Evolutionary conservation across 2,797 vertebrate species (phyloP).

Genomic region (Brachyrhaphis roseni): DNA sequence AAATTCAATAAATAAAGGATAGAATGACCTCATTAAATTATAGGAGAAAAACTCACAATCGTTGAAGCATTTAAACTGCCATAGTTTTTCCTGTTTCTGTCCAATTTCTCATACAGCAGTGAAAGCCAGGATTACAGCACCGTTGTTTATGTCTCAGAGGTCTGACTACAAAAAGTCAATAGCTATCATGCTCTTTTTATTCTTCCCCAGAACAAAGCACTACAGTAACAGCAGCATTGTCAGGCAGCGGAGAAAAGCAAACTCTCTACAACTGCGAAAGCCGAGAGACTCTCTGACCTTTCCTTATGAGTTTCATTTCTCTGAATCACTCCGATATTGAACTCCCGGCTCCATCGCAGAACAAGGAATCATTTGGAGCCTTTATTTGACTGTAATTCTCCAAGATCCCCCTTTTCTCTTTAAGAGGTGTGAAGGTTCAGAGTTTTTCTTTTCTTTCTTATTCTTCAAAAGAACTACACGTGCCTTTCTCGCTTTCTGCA

Average conservation of each 20-base stretch:
- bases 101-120: conserved; percentile 53
- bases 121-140: conserved; percentile 44
- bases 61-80: conserved; percentile 46
- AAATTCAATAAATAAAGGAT: conserved; percentile 10
- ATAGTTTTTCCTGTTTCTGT: conserved; percentile 35
- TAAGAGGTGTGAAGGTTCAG: conserved; percentile 29
- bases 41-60: conserved; percentile 3
- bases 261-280: conserved; percentile 59
- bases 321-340: conserved; percentile 71
- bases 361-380: conserved; percentile 53
- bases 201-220: conserved; percentile 64
- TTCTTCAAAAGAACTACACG: conserved; percentile 30
- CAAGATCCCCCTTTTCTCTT: conserved; percentile 36
- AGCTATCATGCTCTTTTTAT: conserved; percentile 70
- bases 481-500: conserved; percentile 36
- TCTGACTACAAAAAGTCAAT: conserved; percentile 74
- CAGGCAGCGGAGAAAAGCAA: conserved; percentile 52
- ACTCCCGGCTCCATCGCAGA: conserved; percentile 55
- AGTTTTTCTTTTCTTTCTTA: neutral
- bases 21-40: conserved; percentile 44
- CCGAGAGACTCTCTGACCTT: conserved; percentile 71
- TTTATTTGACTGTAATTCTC: conserved; percentile 75
- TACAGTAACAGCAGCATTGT: conserved; percentile 41
- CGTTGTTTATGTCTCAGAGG: conserved; percentile 66
- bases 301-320: conserved; percentile 69